Conservation (phyloP, 2,797 vertebrate species). For the Spondyliosoma cantharus region DNA sequence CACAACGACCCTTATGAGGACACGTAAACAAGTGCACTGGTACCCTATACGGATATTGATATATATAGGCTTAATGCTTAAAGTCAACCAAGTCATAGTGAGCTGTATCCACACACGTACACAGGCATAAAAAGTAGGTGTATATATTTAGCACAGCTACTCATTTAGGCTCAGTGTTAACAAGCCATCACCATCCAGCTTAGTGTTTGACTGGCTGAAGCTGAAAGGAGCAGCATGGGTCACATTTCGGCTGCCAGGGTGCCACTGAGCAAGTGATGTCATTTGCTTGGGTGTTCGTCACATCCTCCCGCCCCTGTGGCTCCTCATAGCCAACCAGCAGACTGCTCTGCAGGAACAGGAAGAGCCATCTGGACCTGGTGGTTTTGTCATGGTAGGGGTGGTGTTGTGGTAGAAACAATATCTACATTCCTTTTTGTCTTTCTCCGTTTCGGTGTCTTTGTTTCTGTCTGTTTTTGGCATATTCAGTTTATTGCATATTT, state of each 20-base stretch:
- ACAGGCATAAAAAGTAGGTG: slow-evolving; percentile 19
- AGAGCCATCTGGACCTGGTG: slow-evolving; percentile 84
- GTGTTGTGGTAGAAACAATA: slow-evolving; percentile 33
- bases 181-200: slow-evolving; percentile 39
- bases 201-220: slow-evolving; percentile 43
- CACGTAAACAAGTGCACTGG: slow-evolving; percentile 4
- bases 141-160: slow-evolving; percentile 18
- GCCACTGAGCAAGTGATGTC: slow-evolving; percentile 71
- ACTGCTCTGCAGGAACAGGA: slow-evolving; percentile 75
- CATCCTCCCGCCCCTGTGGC: slow-evolving; percentile 64
- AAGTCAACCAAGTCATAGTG: slow-evolving; percentile 9
- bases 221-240: slow-evolving; percentile 59
- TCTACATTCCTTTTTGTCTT: slow-evolving; percentile 18
- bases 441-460: not conserved
- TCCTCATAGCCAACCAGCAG: slow-evolving; percentile 70
- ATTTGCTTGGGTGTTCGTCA: slow-evolving; percentile 65
- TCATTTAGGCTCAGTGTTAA: slow-evolving; percentile 33
- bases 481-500: not conserved
- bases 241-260: slow-evolving; percentile 64
- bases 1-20: slow-evolving; percentile 10
- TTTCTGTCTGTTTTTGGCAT: not conserved
- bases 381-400: slow-evolving; percentile 67
- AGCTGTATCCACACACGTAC: not conserved
- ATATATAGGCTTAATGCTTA: slow-evolving; percentile 3
- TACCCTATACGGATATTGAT: not conserved